phyloP scores from a whole-genome alignment of 2,797 vertebrate genomes.

The Eleutherodactylus coqui region DNA sequence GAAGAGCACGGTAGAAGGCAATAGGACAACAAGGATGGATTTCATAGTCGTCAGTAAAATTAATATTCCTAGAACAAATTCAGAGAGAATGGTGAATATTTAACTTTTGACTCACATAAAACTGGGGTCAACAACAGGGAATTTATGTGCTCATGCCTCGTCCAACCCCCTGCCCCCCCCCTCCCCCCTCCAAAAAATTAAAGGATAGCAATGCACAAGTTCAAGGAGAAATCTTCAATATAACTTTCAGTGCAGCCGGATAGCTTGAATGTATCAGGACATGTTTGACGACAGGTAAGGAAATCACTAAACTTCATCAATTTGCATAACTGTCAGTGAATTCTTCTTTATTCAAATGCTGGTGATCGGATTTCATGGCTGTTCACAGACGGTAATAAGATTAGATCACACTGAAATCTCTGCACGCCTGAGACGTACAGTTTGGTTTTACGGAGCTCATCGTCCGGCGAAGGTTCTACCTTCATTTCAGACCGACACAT shows the following conservation, averaged over 20 bases:
- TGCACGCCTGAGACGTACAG: not conserved
- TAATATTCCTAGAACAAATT: too few relatives aligned
- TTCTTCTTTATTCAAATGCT: conserved; percentile 13
- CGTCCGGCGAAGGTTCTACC: too few relatives aligned
- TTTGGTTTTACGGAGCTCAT: not conserved
- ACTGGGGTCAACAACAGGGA: too few relatives aligned
- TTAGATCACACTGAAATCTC: not conserved
- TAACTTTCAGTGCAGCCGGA: not conserved
- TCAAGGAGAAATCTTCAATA: not conserved
- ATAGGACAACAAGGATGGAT: too few relatives aligned
- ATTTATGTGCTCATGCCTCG: too few relatives aligned
- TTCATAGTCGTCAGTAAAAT: too few relatives aligned
- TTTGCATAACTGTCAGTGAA: conserved; percentile 37
- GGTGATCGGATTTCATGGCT: not conserved
- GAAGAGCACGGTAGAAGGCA: too few relatives aligned
- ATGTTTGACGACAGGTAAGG: not conserved
- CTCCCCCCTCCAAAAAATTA: too few relatives aligned
- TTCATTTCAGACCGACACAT: not conserved
- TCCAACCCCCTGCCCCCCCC: too few relatives aligned
- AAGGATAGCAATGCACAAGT: not conserved
- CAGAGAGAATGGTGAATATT: too few relatives aligned
- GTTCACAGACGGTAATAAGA: not conserved
- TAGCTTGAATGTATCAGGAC: too few relatives aligned
- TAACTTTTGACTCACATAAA: too few relatives aligned
- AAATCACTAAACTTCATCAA: not conserved